Evolutionary conservation across 2,113 vertebrate species (phyloP).

Genomic region (Ahaetulla prasina): DNA sequence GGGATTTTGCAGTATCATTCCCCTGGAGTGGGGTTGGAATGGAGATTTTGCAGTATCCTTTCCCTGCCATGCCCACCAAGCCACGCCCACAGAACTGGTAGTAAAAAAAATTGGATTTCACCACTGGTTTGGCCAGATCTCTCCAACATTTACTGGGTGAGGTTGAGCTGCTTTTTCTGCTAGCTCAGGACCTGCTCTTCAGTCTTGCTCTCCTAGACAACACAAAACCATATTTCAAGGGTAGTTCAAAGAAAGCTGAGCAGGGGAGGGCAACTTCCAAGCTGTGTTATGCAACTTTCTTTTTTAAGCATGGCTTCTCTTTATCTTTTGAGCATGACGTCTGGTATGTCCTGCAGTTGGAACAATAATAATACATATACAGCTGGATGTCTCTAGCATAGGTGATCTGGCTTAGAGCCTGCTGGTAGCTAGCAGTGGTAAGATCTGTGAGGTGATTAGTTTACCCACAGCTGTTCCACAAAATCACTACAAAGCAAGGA

Average conservation of each 20-base stretch:
- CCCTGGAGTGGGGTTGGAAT: no score
- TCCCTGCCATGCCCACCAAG: no score
- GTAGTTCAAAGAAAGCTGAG: conserved; percentile 1
- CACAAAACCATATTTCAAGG: not conserved
- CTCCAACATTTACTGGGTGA: not conserved
- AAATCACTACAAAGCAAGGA: conserved; percentile 40
- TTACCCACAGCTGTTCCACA: conserved; percentile 61
- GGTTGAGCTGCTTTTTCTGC: not conserved
- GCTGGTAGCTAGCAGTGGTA: conserved; percentile 65
- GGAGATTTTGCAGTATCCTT: no score
- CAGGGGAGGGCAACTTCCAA: conserved; percentile 27
- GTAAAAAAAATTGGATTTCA: no score
- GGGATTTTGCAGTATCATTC: no score
- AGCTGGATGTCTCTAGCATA: conserved; percentile 63
- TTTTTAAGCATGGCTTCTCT: conserved; percentile 40
- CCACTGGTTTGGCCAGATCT: no score
- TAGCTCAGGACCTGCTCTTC: not conserved
- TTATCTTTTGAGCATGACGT: conserved; percentile 41
- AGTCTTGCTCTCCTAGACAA: not conserved
- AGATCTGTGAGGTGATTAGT: conserved; percentile 51
- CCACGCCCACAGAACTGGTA: no score
- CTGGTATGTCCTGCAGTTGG: conserved; percentile 62
- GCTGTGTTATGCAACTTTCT: conserved; percentile 41
- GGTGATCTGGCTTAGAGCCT: not conserved
- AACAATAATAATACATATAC: conserved; percentile 38